These are phyloP conservation scores for Labeo rohita DNA, from an alignment of 2,113 vertebrate species.

Conservation along the genomic window DNA sequence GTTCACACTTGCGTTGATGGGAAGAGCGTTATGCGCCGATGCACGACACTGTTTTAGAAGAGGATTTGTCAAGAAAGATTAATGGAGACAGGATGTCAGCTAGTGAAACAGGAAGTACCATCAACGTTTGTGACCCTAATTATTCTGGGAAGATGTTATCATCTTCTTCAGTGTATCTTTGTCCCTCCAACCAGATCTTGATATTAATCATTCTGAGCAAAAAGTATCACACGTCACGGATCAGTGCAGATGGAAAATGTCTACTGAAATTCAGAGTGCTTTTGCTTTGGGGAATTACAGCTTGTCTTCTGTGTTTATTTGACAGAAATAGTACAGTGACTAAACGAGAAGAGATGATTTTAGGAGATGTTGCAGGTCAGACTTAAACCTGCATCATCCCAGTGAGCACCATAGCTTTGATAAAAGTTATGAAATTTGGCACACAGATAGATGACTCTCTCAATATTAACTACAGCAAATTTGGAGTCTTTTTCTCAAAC, in stretches of 20 bases:
- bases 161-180: neutral
- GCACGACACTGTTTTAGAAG: neutral
- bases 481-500: too few species aligned
- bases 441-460: too few species aligned
- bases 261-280: neutral
- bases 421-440: too few species aligned
- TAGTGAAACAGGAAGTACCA: slow-evolving; percentile 28
- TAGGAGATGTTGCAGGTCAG: neutral
- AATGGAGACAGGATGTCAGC: slow-evolving; percentile 25
- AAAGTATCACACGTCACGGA: neutral
- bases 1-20: slow-evolving; percentile 54
- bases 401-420: too few species aligned
- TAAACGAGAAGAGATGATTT: neutral
- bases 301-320: neutral
- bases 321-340: neutral
- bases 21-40: neutral
- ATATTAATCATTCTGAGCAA: slow-evolving; percentile 28
- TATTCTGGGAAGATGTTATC: slow-evolving; percentile 5
- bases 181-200: neutral
- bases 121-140: slow-evolving; percentile 12
- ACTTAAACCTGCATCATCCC: neutral
- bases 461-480: too few species aligned
- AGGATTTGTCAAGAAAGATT: slow-evolving; percentile 18
- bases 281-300: neutral
- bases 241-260: neutral